Evolutionary conservation across 2,888 invertebrate species (phyloP).

Genomic region (Spodoptera exigua): DNA sequence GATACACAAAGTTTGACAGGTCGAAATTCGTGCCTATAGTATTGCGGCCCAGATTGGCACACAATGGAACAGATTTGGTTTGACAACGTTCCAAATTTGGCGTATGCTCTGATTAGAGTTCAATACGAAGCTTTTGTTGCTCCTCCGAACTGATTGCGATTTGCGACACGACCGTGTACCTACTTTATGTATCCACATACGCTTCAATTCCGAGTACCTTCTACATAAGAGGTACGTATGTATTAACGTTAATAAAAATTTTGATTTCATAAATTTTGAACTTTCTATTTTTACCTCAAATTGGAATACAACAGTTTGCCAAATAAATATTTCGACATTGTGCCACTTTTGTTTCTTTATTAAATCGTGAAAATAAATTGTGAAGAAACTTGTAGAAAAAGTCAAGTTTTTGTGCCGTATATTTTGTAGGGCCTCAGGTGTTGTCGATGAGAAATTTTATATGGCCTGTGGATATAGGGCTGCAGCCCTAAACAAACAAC

Average conservation of each 20-base stretch:
- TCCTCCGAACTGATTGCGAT: constrained; percentile 11
- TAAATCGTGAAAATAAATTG: constrained; percentile 19
- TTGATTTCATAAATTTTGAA: neutral
- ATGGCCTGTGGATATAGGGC: constrained; percentile 8
- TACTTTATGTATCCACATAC: too few species aligned
- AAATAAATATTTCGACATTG: constrained; percentile 20
- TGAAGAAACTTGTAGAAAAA: constrained; percentile 15
- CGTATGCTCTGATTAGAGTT: constrained; percentile 46
- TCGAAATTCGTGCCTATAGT: constrained; percentile 46
- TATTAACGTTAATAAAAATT: neutral
- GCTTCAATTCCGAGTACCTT: too few species aligned
- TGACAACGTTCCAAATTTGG: constrained; percentile 59
- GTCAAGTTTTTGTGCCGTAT: constrained; percentile 18
- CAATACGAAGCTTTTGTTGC: constrained; percentile 34
- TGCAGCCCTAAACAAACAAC: constrained; percentile 41
- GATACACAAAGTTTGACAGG: constrained; percentile 33
- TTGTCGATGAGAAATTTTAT: constrained; percentile 8
- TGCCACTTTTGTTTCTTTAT: constrained; percentile 28
- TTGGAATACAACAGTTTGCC: neutral
- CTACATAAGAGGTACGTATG: too few species aligned
- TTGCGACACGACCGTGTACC: neutral
- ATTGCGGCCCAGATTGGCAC: constrained; percentile 54
- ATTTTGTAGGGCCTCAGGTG: constrained; percentile 13
- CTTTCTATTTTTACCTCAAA: constrained; percentile 7
- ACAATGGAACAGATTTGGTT: constrained; percentile 58